Evolutionary conservation across 2,888 invertebrate species (phyloP).

Genomic region (Scelioninae gen. 2): DNA sequence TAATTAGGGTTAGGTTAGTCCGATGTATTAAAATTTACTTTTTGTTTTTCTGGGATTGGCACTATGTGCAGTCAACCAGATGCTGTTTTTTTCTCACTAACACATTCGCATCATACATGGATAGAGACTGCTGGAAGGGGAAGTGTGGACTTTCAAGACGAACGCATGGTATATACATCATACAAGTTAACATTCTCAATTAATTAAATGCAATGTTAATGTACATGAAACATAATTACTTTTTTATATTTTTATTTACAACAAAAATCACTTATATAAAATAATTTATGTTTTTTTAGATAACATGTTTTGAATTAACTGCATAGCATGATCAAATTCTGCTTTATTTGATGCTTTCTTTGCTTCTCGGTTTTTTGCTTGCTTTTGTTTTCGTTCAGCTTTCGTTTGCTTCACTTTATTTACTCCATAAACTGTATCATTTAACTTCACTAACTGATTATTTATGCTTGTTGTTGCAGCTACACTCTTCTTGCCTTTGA

Average conservation of each 20-base stretch:
- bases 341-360: conserved; percentile 9
- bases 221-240: too few relatives aligned
- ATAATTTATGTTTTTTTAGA: conserved; percentile 12
- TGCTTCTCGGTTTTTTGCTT: conserved; percentile 17
- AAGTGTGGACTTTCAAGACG: too few relatives aligned
- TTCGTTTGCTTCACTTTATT: conserved; percentile 14
- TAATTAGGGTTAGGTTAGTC: too few relatives aligned
- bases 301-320: conserved; percentile 37
- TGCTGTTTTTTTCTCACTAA: too few relatives aligned
- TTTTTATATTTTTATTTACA: not conserved
- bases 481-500: conserved; percentile 9
- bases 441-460: conserved; percentile 18
- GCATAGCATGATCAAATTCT: conserved; percentile 25
- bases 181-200: too few relatives aligned
- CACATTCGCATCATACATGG: too few relatives aligned
- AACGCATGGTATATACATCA: too few relatives aligned
- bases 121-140: too few relatives aligned
- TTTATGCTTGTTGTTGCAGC: not conserved
- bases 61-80: too few relatives aligned
- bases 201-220: too few relatives aligned
- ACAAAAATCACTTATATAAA: not conserved
- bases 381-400: conserved; percentile 1
- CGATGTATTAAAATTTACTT: too few relatives aligned
- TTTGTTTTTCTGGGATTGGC: too few relatives aligned
- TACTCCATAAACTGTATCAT: conserved; percentile 31